Base-by-base conservation (phyloP, 2,797 vertebrate genomes). In the Dryobates pubescens region DNA sequence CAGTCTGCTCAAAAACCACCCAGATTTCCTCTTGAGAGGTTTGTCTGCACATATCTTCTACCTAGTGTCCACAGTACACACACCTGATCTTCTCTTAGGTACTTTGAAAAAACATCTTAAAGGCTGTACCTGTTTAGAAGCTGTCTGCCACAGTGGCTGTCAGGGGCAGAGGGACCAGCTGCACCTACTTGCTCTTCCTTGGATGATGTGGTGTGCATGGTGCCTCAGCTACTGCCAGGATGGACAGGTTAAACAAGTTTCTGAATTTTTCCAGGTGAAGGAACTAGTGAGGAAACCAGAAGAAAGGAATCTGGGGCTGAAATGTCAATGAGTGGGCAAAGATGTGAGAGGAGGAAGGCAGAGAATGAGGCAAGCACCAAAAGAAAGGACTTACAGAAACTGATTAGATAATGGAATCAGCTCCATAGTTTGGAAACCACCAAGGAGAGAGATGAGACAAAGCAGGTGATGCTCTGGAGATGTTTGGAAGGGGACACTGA, bases 161-260 rank as follows among this genome's bases (percentile, higher is more conserved):
- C 23, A 30, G 45, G 17, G 41, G 13, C 53, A 87, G n/a, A 59
- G 63, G 34, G 53, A 53, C 16, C 34, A 61, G 15, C 10, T 7
- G 71, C 34, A 53, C 1, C 2, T 13, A 3, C 8, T 57, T 2
- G 1, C 6, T 76, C 14, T 32, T 68, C 23, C 15, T 79, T 1
- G 0, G 15, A 5, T 22, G 43, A 6, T 38, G 20, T 11, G 2
- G 1, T 67, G 18, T 53, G 47, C 57, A 81, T 51, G 7, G 9
- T 86, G 43, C 34, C 27, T 61, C 59, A 54, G 29, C 9, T 41
- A 1, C 32, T 74, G 16, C 7, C 36, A 77, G 49, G 36, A 17
- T 36, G 30, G 27, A 68, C n/a, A n/a, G n/a, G n/a, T n/a, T n/a
- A n/a, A n/a, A n/a, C n/a, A n/a, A n/a, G n/a, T n/a, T n/a, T n/a